Evolutionary conservation across 2,113 vertebrate species (phyloP), one percentile per base, ranked within the genome.

Genomic region (Recurvirostra avosetta): DNA sequence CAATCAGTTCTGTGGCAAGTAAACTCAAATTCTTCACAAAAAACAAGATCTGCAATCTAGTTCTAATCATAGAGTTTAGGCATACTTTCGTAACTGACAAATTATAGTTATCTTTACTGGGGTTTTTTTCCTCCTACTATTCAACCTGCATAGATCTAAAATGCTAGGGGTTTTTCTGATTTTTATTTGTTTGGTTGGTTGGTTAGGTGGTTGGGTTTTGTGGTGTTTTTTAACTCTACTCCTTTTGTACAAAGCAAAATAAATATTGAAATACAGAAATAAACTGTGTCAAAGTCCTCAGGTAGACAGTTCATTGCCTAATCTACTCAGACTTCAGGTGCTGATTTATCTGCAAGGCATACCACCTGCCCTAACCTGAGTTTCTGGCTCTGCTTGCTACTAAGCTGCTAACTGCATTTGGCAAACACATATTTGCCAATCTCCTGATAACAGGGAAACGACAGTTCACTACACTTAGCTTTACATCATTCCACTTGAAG

Each of bases 361-460:
- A 61, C 34, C 41, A 86, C 32, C 65, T 58, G 65, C 73, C 70
- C 73, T n/a, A 89, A 91, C 87, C 76, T 63, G 80, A 87, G 47
- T 74, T 96, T 94, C 92, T 87, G 63, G 92, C 76, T 92, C 86
- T 88, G 30, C 84, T 82, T 83, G 58, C 34, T 66, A 50, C n/a
- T 58, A 36, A 79, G 30, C n/a, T 84, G 32, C 72, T 65, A 80
- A 62, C 55, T 45, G 41, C 61, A 83, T 61, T 47, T 65, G 66
- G 62, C 40, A 79, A 83, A 72, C 30, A 17, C 0, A 0, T 14
- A 8, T 32, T 59, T 80, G 53, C 11, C 45, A n/a, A 34, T 40
- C 68, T 77, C 61, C 90, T 49, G 41, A 8, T 81, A 87, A 58
- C 43, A 87, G 27, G 8, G 22, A 66, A 81, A 17, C 0, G 1